phyloP scores from a whole-genome alignment of 2,888 invertebrate species.

The Chrysolina americana region DNA sequence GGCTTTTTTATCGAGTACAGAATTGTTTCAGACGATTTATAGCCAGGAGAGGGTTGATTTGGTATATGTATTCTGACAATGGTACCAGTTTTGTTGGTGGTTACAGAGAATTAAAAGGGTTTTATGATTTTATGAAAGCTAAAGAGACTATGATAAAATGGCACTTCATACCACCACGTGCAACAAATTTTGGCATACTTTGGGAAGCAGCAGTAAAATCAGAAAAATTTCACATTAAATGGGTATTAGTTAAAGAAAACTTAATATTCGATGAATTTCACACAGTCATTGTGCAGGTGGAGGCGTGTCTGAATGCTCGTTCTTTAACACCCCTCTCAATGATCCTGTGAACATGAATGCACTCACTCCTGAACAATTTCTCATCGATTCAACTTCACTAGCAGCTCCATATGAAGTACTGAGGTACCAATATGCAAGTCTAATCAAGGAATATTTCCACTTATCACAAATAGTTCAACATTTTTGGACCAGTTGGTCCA shows the following conservation, averaged over 20 bases:
- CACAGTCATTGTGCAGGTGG: slow-evolving; percentile 23
- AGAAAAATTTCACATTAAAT: slow-evolving; percentile 8
- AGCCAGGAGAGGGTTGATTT: slow-evolving; percentile 17
- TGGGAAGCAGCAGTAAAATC: slow-evolving; percentile 3
- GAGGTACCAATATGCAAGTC: too few species aligned
- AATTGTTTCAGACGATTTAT: slow-evolving; percentile 27
- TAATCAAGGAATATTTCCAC: too few species aligned
- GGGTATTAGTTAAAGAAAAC: slow-evolving; percentile 18
- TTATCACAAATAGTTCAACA: too few species aligned
- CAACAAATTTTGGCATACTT: too few species aligned
- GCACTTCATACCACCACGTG: neutral
- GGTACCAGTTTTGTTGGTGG: slow-evolving; percentile 7
- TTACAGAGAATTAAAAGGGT: neutral
- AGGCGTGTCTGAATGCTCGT: slow-evolving; percentile 32
- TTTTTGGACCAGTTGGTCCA: too few species aligned
- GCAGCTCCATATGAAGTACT: too few species aligned
- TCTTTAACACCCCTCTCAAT: too few species aligned
- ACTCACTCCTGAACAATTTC: too few species aligned
- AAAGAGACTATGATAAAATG: neutral
- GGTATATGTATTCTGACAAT: slow-evolving; percentile 32
- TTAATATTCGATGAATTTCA: slow-evolving; percentile 29
- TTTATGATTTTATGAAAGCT: neutral
- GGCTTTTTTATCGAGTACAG: slow-evolving; percentile 19
- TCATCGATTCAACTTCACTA: too few species aligned
- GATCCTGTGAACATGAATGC: too few species aligned